These are phyloP conservation scores for Otolemur crassicaudatus DNA, from an alignment of 2,797 vertebrate species.

Conservation along the genomic window DNA sequence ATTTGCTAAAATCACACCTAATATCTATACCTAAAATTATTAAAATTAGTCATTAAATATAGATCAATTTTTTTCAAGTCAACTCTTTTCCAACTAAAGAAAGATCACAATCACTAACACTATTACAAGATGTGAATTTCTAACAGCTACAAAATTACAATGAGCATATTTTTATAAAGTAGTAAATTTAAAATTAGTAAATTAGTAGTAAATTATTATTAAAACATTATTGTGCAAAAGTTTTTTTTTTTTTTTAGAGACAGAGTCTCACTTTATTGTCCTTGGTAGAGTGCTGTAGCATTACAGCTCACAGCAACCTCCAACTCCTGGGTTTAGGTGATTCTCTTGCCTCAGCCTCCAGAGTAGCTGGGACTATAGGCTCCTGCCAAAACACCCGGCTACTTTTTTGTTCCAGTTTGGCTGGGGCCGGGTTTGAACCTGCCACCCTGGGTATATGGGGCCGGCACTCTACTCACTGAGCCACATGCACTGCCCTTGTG, in stretches of 20 bases:
- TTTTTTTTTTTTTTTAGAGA: background rate
- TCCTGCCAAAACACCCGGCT: too few species aligned
- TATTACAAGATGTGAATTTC: conserved; percentile 39
- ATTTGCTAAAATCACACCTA: conserved; percentile 56
- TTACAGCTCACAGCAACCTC: too few species aligned
- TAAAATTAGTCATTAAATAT: conserved; percentile 58
- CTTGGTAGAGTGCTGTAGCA: too few species aligned
- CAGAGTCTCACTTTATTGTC: too few species aligned
- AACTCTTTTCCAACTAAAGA: conserved; percentile 60
- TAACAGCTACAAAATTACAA: conserved; percentile 61
- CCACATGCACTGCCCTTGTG: background rate
- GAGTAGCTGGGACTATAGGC: too few species aligned
- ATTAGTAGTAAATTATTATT: too few species aligned
- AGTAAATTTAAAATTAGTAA: conserved; percentile 52
- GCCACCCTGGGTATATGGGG: too few species aligned
- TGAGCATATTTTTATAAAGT: background rate
- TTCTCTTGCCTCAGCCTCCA: too few species aligned
- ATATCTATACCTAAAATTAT: conserved; percentile 29
- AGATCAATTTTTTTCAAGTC: conserved; percentile 45
- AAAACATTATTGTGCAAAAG: background rate
- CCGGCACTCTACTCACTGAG: too few species aligned
- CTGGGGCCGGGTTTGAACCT: too few species aligned
- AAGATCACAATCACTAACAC: conserved; percentile 36
- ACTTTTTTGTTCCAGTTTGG: too few species aligned
- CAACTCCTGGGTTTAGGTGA: too few species aligned